Evolutionary conservation across 2,888 invertebrate species (phyloP).

Genomic region (Epinotia ramella): DNA sequence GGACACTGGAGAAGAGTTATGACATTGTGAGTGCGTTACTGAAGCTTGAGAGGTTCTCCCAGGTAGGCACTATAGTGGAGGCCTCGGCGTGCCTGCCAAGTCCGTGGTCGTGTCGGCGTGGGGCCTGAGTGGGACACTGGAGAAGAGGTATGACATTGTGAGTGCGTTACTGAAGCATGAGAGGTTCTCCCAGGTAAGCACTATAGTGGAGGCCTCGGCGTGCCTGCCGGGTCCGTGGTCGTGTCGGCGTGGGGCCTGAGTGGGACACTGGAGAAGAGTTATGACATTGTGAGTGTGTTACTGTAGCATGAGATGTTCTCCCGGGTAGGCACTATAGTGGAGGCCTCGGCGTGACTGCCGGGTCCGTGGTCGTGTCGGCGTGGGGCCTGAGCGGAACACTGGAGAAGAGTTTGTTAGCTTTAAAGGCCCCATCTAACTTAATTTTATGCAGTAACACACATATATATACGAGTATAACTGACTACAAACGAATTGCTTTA

Average conservation of each 20-base stretch:
- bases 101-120: too few species aligned
- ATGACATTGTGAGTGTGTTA: conserved; percentile 80
- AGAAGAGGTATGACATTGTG: too few species aligned
- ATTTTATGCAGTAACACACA: too few species aligned
- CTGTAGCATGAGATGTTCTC: conserved; percentile 70
- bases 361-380: conserved; percentile 52
- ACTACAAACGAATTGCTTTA: too few species aligned
- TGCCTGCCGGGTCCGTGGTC: conserved; percentile 87
- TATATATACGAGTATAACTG: too few species aligned
- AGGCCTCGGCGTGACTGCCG: conserved; percentile 86
- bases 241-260: conserved; percentile 87
- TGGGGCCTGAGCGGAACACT: too few species aligned
- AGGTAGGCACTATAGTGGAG: conserved; percentile 89
- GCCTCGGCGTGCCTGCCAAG: conserved; percentile 86
- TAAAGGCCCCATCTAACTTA: too few species aligned
- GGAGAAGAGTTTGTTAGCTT: not conserved
- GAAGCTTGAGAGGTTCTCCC: conserved; percentile 77
- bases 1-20: conserved; percentile 83
- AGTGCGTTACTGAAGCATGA: not conserved
- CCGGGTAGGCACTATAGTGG: conserved; percentile 88
- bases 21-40: conserved; percentile 77
- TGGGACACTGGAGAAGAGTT: conserved; percentile 82
- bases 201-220: conserved; percentile 87
- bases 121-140: too few species aligned
- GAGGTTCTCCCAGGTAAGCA: conserved; percentile 87